Evolutionary conservation across 2,888 invertebrate species (phyloP).

Genomic region (Caenorhabditis uteleia): DNA sequence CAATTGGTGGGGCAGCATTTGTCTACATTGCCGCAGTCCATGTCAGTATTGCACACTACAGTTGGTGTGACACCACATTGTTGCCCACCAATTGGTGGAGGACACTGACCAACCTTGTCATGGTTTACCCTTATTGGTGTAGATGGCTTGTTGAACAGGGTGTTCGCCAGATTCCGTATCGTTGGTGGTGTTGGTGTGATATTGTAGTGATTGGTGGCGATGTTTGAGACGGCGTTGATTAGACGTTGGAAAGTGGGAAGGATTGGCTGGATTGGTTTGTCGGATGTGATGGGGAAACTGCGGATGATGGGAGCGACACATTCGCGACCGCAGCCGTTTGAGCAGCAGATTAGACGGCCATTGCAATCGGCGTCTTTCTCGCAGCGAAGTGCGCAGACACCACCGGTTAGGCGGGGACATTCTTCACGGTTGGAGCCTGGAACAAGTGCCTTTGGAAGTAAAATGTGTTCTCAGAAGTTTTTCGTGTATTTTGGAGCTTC

Average conservation of each 20-base stretch:
- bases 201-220: constrained; percentile 20
- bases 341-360: constrained; percentile 58
- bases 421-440: constrained; percentile 33
- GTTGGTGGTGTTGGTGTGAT: constrained; percentile 30
- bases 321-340: constrained; percentile 64
- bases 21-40: constrained; percentile 49
- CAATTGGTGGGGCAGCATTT: constrained; percentile 58
- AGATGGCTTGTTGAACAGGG: constrained; percentile 11
- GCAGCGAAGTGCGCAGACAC: constrained; percentile 60
- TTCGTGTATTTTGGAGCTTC: too few relatives aligned
- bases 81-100: constrained; percentile 4
- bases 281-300: constrained; percentile 41
- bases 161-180: constrained; percentile 27
- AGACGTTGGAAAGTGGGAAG: constrained; percentile 24
- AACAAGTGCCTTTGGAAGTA: not conserved
- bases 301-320: constrained; percentile 55
- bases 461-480: too few relatives aligned
- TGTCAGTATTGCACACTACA: constrained; percentile 40
- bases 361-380: constrained; percentile 56
- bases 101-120: constrained; percentile 35
- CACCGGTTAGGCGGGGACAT: constrained; percentile 60
- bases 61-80: not conserved
- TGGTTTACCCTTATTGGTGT: constrained; percentile 15
- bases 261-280: constrained; percentile 35
- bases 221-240: constrained; percentile 35